A percentile compares a stretch with the other conserved stretches of the same genome.
Conservation (phyloP, 2,888 invertebrate species). For the Eupithecia abbreviata region DNA sequence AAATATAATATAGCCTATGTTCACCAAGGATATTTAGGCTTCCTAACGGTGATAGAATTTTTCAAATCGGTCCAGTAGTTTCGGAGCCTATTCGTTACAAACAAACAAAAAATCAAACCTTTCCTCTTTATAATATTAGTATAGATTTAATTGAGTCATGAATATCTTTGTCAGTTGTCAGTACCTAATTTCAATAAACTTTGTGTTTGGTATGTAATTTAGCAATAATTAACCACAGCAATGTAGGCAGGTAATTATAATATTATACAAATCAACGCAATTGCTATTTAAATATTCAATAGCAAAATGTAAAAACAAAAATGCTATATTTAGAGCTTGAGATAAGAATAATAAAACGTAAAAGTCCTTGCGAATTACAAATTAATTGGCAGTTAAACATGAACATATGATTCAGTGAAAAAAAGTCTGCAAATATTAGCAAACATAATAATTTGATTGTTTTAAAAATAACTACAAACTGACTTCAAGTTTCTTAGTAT, state of each 20-base stretch:
- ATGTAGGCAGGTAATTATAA: not conserved
- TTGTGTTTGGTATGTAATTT: not conserved
- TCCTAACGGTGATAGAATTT: too few species aligned
- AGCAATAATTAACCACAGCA: not conserved
- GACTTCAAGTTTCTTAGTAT: too few species aligned
- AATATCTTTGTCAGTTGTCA: not conserved
- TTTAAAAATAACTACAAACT: too few species aligned
- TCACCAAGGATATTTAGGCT: too few species aligned
- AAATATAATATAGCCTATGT: too few species aligned
- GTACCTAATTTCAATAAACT: not conserved
- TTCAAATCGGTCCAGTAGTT: too few species aligned
- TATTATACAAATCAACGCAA: constrained; percentile 7
- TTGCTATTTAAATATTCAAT: constrained; percentile 15
- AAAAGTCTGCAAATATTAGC: not conserved
- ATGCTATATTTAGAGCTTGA: constrained; percentile 4
- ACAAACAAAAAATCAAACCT: not conserved
- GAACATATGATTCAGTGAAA: not conserved
- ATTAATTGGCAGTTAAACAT: not conserved
- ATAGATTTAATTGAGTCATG: not conserved
- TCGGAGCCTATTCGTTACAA: too few species aligned
- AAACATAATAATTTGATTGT: too few species aligned
- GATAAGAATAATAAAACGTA: not conserved
- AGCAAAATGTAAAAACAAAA: constrained; percentile 1
- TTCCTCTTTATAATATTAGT: not conserved
- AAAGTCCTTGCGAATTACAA: not conserved